Base-by-base conservation (phyloP, 1,140 invertebrate species). In the Euwallacea similis region DNA sequence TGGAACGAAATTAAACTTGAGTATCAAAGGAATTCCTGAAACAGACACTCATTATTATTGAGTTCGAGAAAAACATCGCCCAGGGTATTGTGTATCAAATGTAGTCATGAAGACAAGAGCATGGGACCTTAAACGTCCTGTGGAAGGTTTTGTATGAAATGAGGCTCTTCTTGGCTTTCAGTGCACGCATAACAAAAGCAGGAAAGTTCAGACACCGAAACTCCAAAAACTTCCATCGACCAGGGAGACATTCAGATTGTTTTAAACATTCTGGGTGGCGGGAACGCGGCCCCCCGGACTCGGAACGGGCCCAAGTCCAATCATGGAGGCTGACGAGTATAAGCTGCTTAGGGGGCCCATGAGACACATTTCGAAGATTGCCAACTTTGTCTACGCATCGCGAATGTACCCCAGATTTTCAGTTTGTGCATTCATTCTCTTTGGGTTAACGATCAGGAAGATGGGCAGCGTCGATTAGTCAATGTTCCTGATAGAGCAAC, bases 311-410 rank as follows among this genome's bases (percentile, higher is more conserved):
- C 70, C 58, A 46, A 33, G 43, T 63, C 55, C 64, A 72, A 72
- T 72, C 70, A 72, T 72, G 70, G 70, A 56, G 73, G 65, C 69
- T 71, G 69, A 62, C 69, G 66, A 67, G 69, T 73, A 60, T 75
- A 75, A 75, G 74, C 74, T 71, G 72, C 72, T 74, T 70, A 73
- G 62, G 62, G 61, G 59, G 50, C 74, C 72, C 63, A 10, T 42
- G 74, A 63, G 74, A 66, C 68, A 50, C 74, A 73, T 75, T 75
- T 69, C 72, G 56, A 42, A 75, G 69, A 75, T 75, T 75, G 74
- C 72, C 64, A 33, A 69, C 64, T 56, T n/a, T 53, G 50, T 73
- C 60, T 63, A 63, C 56, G 69, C 65, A 64, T 56, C 21, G 62
- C 53, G 53, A 65, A 11, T 53, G 11, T 53, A 15, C 11, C 8